Conservation (phyloP, 2,888 invertebrate species). For the Callosobruchus maculatus region DNA sequence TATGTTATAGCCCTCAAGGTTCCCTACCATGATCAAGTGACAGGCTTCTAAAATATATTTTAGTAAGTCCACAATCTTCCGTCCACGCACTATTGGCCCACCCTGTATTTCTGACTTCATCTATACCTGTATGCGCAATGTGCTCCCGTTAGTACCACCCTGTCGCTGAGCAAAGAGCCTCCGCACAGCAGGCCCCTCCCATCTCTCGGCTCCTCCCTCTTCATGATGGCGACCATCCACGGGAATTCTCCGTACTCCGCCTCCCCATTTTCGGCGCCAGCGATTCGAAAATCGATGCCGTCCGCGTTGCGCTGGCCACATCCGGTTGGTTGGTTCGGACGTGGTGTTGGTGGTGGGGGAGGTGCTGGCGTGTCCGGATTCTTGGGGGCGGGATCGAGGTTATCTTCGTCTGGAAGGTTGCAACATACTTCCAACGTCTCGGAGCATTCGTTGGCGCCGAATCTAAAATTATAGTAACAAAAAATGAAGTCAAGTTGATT, state of each 20-base stretch:
- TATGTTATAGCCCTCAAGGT: too few species aligned
- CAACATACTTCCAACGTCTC: slow-evolving; percentile 77
- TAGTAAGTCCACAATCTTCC: too few species aligned
- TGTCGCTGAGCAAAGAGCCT: slow-evolving; percentile 72
- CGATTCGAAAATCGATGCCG: slow-evolving; percentile 72
- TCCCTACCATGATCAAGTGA: too few species aligned
- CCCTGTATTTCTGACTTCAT: too few species aligned
- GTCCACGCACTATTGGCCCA: too few species aligned
- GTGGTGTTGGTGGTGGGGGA: slow-evolving; percentile 40
- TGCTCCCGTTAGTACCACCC: slow-evolving; percentile 75
- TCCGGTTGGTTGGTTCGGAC: not conserved
- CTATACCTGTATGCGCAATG: slow-evolving; percentile 71
- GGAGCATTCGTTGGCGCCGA: slow-evolving; percentile 56
- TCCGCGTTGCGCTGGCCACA: slow-evolving; percentile 71
- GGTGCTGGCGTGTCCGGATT: slow-evolving; percentile 10
- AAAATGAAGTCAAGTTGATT: too few species aligned
- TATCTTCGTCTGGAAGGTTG: slow-evolving; percentile 42
- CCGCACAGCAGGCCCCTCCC: slow-evolving; percentile 62
- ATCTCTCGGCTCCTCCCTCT: slow-evolving; percentile 42
- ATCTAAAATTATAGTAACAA: slow-evolving; percentile 42
- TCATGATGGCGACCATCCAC: slow-evolving; percentile 75
- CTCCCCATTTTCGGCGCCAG: slow-evolving; percentile 61
- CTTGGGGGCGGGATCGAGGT: slow-evolving; percentile 6
- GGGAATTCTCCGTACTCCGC: slow-evolving; percentile 78
- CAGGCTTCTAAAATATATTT: too few species aligned